These are phyloP conservation scores for Procambarus clarkii DNA, from an alignment of 1,140 invertebrate species.

Conservation along the genomic window DNA sequence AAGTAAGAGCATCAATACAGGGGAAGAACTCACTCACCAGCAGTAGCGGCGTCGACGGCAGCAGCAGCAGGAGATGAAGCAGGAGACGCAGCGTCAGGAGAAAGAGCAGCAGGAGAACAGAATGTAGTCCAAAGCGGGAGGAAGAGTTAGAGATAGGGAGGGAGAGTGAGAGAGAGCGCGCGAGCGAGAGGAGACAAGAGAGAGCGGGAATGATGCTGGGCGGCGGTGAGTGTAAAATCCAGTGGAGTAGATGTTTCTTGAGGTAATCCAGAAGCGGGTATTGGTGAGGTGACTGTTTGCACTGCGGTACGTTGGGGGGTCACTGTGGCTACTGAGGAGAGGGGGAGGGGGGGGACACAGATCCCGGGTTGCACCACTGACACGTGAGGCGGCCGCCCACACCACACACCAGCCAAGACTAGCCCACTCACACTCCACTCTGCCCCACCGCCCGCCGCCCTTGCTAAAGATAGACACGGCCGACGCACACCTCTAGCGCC, in stretches of 20 bases:
- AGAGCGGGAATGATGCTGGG: slow-evolving; percentile 7
- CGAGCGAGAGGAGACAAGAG: slow-evolving; percentile 2
- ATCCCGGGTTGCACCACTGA: neutral
- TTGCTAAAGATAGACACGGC: slow-evolving; percentile 38
- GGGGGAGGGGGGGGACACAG: too few species aligned
- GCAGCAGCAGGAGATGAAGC: neutral
- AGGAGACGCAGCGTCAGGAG: neutral
- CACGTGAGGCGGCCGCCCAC: slow-evolving; percentile 32
- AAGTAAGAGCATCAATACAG: neutral
- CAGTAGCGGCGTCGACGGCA: neutral
- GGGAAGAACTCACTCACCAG: slow-evolving; percentile 13
- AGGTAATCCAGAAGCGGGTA: neutral
- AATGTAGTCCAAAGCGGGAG: slow-evolving; percentile 8
- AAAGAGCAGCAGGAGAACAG: slow-evolving; percentile 9
- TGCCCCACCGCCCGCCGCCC: slow-evolving; percentile 11
- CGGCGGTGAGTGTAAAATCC: slow-evolving; percentile 27
- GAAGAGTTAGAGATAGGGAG: neutral
- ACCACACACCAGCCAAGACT: slow-evolving; percentile 41
- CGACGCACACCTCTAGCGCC: slow-evolving; percentile 39
- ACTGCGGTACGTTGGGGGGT: too few species aligned
- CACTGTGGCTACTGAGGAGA: too few species aligned
- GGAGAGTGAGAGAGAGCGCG: neutral
- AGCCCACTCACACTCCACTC: slow-evolving; percentile 19
- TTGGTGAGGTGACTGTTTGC: too few species aligned
- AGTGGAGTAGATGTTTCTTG: neutral